Base-by-base conservation (phyloP, 2,888 invertebrate genomes). In the Sinopyrophorus schimmeli region DNA sequence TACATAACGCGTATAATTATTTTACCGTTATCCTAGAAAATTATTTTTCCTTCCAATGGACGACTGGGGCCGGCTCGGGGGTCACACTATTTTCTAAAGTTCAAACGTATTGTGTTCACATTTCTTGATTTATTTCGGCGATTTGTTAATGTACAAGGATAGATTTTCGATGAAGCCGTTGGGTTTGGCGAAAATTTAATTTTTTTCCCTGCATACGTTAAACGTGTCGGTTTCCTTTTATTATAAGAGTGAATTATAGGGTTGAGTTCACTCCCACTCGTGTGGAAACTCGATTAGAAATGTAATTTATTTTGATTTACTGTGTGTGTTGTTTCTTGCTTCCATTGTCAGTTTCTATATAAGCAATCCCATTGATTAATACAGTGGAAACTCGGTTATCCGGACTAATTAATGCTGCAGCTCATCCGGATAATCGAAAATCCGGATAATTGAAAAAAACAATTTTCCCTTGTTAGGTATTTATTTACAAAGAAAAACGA, bases 281-380 rank as follows among this genome's bases (percentile, higher is more conserved):
- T 41, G 42, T 37, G 48, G 39, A 48, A 42, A 48, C 42, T 48
- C 32, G 48, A 42, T 42, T 48, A 42, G 41, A 31, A 48, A 42
- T 39, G 42, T 48, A 48, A 48, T 48, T 48, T 42, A 42, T 48
- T 48, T 39, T 40, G 42, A 48, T 42, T 42, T 32, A 47, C 16
- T 17, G 31, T 37, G 35, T n/a, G n/a, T 44, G 44, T 44, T 44
- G 37, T 44, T 44, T 35, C 18, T 10, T 30, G 44, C 44, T 28
- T 35, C 20, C 37, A 42, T 42, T 44, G 44, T 44, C 44, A 37
- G 21, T 34, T 42, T 16, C n/a, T 18, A 26, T 17, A 26, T 23
- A 23, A 35, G 18, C 17, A 27, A 39, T 38, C 12, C 14, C 3
- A 14, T 41, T 40, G 28, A 21, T 40, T 28, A 30, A 21, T 40